Evolutionary conservation across 2,797 vertebrate species (phyloP), one percentile per base, ranked within the genome.

Genomic region (Anas bahamensis): DNA sequence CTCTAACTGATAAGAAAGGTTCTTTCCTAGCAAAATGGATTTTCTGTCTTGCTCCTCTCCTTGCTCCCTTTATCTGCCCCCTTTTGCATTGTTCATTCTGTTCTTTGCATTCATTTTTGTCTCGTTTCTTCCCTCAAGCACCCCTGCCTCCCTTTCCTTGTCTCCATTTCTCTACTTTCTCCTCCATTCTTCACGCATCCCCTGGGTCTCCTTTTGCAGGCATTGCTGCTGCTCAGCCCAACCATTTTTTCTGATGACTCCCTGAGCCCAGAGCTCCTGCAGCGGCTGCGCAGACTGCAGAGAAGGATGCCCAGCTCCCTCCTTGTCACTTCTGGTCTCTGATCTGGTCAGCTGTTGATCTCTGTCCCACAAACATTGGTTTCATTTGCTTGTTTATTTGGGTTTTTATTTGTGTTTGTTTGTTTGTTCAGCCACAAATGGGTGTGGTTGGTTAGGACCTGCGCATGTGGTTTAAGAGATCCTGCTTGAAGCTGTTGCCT

Each of bases 1-100:
- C 29, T 93, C 28, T 76, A 68, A 86, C 85, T 91, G 91, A 95
- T 93, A 94, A 94, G 83, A 84, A 86, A 65, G 70, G 77, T 84
- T 91, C 82, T 68, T 84, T 94, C 82, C 88, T 56, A 71, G 57
- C 53, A 90, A 86, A 89, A 96, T 90, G 74, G 88, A 94, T 95
- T 94, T 95, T 95, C 69, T 93, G 81, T 83, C 94, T 69, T 89
- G 13, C 42, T 90, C 17, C 23, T 89, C 63, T 84, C 29, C 37
- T 76, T 28, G 75, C 63, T 83, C 18, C 44, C 35, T 91, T 95
- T 93, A 80, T 93, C 59, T 84, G 26, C 4, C 28, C 33, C 4
- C 13, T 63, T 95, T 66, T 77, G 44, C 52, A 42, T 86, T 90
- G 85, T 84, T 92, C 74, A 76, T 86, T 29, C 24, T 71, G 39